phyloP scores from a whole-genome alignment of 2,797 vertebrate species.

The Chaetodon trifasciatus region DNA sequence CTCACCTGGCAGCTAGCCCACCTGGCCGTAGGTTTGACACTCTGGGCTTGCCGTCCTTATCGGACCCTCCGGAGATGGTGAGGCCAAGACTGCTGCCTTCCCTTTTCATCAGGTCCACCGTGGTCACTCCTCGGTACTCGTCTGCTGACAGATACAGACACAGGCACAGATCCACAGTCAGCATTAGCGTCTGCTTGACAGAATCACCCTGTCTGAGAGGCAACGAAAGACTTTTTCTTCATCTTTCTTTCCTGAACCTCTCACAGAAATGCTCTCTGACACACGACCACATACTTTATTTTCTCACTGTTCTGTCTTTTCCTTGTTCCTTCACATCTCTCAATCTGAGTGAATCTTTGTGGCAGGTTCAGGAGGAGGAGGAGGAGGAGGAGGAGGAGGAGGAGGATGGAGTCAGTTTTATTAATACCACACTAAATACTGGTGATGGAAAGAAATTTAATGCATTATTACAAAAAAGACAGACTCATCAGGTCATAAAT shows the following conservation, averaged over 20 bases:
- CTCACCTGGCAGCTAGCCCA: conserved; percentile 97
- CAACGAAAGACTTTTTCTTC: conserved; percentile 42
- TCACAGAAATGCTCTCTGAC: conserved; percentile 52
- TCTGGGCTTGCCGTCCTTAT: conserved; percentile 97
- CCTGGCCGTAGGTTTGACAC: conserved; percentile 96
- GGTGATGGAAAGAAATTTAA: conserved; percentile 19
- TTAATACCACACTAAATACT: conserved; percentile 32
- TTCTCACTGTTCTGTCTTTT: conserved; percentile 43
- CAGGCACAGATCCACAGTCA: conserved; percentile 63
- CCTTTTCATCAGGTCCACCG: conserved; percentile 97
- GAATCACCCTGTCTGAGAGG: conserved; percentile 56
- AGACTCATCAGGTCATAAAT: conserved; percentile 8
- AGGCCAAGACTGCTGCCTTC: conserved; percentile 97
- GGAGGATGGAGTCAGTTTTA: conserved; percentile 26
- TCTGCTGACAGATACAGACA: conserved; percentile 86
- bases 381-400: conserved; percentile 13
- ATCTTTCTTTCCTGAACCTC: conserved; percentile 30
- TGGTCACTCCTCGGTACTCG: conserved; percentile 94
- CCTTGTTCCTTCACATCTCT: conserved; percentile 47
- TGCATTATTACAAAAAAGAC: conserved; percentile 8
- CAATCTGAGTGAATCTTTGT: conserved; percentile 49
- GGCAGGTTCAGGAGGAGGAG: conserved; percentile 40
- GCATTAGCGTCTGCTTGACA: conserved; percentile 65
- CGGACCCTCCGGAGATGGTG: conserved; percentile 97
- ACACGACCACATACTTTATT: conserved; percentile 45